These are phyloP conservation scores for Eilema depressum DNA, from an alignment of 2,888 invertebrate species.

Conservation along the genomic window DNA sequence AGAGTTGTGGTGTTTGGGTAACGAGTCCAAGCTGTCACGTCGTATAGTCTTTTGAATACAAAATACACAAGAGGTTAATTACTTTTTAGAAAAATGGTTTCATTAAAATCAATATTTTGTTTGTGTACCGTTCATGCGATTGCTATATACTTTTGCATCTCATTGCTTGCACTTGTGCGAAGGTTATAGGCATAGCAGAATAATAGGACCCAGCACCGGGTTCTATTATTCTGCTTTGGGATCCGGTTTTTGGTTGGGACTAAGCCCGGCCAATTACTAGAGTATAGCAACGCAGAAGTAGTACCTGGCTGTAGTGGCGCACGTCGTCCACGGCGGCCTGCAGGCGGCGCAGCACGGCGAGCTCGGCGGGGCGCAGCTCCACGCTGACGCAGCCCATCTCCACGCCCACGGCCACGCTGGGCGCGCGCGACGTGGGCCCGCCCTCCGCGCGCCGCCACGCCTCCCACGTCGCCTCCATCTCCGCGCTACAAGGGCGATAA, in stretches of 20 bases:
- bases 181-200: no score
- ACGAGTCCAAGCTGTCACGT: neutral
- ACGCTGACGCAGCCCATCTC: conserved; percentile 65
- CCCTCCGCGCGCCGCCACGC: conserved; percentile 71
- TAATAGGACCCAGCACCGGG: no score
- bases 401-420: conserved; percentile 56
- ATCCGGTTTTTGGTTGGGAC: no score
- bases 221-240: no score
- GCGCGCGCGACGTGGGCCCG: conserved; percentile 53
- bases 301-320: neutral
- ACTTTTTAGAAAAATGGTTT: neutral
- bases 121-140: no score
- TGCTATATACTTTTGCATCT: no score
- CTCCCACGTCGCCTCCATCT: conserved; percentile 71
- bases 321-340: conserved; percentile 18
- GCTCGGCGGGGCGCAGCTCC: conserved; percentile 68
- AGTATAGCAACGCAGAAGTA: neutral
- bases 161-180: no score
- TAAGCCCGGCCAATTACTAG: no score
- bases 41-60: neutral
- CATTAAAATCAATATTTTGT: neutral
- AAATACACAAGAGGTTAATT: neutral
- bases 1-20: neutral
- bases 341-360: conserved; percentile 51
- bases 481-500: conserved; percentile 53